Conservation (phyloP, 1,140 invertebrate genomes). For the Leptopilina clavipes region DNA sequence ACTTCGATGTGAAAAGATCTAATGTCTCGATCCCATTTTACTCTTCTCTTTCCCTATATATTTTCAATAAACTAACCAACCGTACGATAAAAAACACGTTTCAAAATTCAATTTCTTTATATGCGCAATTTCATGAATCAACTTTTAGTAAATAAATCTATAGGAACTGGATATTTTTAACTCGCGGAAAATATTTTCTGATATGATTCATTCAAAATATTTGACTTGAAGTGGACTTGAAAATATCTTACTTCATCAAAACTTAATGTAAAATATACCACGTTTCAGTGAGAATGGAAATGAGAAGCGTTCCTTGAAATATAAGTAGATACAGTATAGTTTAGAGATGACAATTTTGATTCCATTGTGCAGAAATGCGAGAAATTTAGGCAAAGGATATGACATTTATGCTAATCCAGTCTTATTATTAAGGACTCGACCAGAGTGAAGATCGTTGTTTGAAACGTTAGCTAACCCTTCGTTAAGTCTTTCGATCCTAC, state of each 20-base stretch:
- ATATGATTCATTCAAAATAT: too few species aligned
- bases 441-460: conserved; percentile 61
- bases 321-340: too few species aligned
- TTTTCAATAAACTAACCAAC: neutral
- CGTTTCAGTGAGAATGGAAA: conserved; percentile 20
- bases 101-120: neutral
- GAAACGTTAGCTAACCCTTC: conserved; percentile 62
- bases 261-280: too few species aligned
- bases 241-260: too few species aligned
- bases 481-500: conserved; percentile 58
- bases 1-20: conserved; percentile 59
- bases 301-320: neutral
- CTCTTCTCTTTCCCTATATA: conserved; percentile 1
- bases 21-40: conserved; percentile 51
- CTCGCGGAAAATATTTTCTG: too few species aligned
- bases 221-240: too few species aligned
- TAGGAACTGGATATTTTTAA: too few species aligned
- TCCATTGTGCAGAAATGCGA: conserved; percentile 21
- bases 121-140: neutral
- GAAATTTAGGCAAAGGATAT: conserved; percentile 6
- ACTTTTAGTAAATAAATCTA: too few species aligned
- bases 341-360: conserved; percentile 31
- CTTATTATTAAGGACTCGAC: conserved; percentile 69
- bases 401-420: conserved; percentile 66
- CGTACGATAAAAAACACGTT: neutral